These are phyloP conservation scores for Polypterus senegalus DNA, from an alignment of 2,113 vertebrate species.

Conservation along the genomic window DNA sequence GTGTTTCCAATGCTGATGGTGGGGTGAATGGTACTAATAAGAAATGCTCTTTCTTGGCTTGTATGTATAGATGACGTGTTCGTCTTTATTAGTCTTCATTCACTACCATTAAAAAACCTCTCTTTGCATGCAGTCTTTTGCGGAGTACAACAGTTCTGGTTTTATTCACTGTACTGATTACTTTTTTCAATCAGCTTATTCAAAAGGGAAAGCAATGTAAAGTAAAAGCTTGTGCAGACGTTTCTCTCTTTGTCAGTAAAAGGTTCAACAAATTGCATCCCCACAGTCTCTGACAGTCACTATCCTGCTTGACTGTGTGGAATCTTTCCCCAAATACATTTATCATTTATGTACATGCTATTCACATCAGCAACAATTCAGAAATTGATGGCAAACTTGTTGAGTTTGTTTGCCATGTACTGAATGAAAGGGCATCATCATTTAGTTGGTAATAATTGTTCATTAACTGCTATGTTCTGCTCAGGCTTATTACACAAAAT, in stretches of 20 bases:
- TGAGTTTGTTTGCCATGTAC: slow-evolving; percentile 1
- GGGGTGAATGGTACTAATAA: too few relatives aligned
- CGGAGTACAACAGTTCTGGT: too few relatives aligned
- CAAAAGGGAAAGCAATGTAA: slow-evolving; percentile 7
- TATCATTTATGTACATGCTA: background rate
- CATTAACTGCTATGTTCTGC: background rate
- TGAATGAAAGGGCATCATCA: background rate
- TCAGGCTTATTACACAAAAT: background rate
- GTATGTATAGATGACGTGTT: too few relatives aligned
- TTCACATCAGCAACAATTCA: background rate
- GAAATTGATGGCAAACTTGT: background rate
- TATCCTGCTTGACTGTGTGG: background rate
- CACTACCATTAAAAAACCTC: background rate
- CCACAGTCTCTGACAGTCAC: slow-evolving; percentile 8
- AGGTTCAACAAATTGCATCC: slow-evolving; percentile 11
- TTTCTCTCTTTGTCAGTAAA: slow-evolving; percentile 17
- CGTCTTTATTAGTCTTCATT: too few relatives aligned
- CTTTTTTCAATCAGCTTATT: slow-evolving; percentile 5
- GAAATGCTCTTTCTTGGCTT: too few relatives aligned
- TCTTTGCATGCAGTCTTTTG: background rate
- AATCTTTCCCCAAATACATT: background rate
- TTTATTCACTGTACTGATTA: slow-evolving; percentile 6
- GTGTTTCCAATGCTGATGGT: background rate
- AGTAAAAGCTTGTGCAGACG: slow-evolving; percentile 14
- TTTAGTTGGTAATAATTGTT: slow-evolving; percentile 1